Conservation (phyloP, 2,888 invertebrate species). For the Lathronympha strigana region DNA sequence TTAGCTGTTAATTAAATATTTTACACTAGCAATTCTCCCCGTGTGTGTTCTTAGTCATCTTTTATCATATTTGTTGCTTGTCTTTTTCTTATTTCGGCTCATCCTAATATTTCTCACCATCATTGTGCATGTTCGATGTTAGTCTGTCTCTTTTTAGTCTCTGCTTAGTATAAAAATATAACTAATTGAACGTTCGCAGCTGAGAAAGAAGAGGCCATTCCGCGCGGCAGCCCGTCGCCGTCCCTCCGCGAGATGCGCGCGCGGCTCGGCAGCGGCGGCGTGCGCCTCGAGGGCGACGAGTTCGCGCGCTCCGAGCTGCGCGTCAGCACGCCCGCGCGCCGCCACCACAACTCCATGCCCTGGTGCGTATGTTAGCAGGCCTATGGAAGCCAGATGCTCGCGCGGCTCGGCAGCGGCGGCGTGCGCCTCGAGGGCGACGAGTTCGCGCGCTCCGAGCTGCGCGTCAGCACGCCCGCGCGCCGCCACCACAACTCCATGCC, state of each 20-base stretch:
- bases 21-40: too few relatives aligned
- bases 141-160: too few relatives aligned
- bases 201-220: constrained; percentile 78
- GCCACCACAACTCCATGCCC: constrained; percentile 77
- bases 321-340: constrained; percentile 89
- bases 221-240: constrained; percentile 82
- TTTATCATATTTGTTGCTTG: too few relatives aligned
- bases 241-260: constrained; percentile 86
- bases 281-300: constrained; percentile 87
- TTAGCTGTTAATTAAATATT: too few relatives aligned
- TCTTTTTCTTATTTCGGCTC: too few relatives aligned
- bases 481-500: constrained; percentile 77
- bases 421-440: constrained; percentile 87
- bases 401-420: constrained; percentile 87
- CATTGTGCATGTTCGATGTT: too few relatives aligned
- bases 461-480: constrained; percentile 89
- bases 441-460: constrained; percentile 88
- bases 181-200: constrained; percentile 70
- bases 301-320: constrained; percentile 88
- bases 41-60: too few relatives aligned
- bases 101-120: too few relatives aligned
- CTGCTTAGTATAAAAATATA: too few relatives aligned
- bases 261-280: constrained; percentile 87
- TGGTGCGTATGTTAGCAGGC: constrained; percentile 65
- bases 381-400: constrained; percentile 86